phyloP scores from a whole-genome alignment of 2,797 vertebrate species.

The Distichodus sexfasciatus region DNA sequence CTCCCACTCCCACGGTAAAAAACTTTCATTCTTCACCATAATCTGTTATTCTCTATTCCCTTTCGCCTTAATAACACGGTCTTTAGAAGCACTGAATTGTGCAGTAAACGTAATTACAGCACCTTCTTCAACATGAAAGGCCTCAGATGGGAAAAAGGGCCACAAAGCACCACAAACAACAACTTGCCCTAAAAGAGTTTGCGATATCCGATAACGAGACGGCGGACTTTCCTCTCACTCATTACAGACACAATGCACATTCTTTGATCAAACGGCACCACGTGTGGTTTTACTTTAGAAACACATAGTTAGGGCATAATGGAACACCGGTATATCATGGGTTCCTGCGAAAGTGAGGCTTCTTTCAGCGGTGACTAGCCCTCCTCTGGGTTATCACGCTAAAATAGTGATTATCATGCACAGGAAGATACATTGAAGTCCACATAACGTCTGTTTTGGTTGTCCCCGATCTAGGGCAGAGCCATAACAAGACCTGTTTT shows the following conservation, averaged over 20 bases:
- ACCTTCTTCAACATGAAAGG: conserved; percentile 5
- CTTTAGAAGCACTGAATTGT: too few relatives aligned
- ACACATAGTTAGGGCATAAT: neutral
- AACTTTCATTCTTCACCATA: too few relatives aligned
- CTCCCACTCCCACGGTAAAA: too few relatives aligned
- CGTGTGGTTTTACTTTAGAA: conserved; percentile 9
- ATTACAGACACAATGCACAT: neutral
- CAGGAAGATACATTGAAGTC: neutral
- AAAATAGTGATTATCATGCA: conserved; percentile 19
- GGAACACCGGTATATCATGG: neutral
- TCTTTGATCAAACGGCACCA: neutral
- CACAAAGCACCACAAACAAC: neutral
- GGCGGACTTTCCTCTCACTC: neutral
- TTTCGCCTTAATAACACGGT: too few relatives aligned
- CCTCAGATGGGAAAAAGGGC: neutral
- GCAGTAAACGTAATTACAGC: conserved; percentile 25
- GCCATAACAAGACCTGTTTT: too few relatives aligned
- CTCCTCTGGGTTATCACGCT: too few relatives aligned
- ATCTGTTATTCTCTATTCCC: too few relatives aligned
- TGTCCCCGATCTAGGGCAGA: too few relatives aligned
- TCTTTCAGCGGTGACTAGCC: too few relatives aligned
- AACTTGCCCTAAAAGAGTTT: conserved; percentile 7
- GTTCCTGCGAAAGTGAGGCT: neutral
- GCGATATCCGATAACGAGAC: conserved; percentile 25
- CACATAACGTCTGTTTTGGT: too few relatives aligned